phyloP scores from a whole-genome alignment of 2,113 vertebrate species.

The Ursus arctos region DNA sequence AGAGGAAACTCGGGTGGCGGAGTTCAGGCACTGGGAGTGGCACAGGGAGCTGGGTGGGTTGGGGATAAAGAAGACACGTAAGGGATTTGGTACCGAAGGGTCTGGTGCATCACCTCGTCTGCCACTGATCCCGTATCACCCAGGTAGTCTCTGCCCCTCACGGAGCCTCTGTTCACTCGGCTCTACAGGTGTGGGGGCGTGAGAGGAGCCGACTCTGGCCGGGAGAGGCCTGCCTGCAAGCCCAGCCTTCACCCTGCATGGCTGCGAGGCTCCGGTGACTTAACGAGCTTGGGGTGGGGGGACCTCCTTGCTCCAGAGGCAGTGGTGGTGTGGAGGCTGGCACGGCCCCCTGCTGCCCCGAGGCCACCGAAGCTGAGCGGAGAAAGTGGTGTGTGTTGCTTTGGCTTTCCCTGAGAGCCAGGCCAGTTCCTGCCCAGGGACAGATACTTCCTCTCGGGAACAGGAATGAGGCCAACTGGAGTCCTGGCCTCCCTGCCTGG shows the following conservation, averaged over 20 bases:
- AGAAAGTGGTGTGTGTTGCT: neutral
- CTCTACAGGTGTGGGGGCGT: neutral
- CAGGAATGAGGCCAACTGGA: conserved; percentile 55
- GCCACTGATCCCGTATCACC: neutral
- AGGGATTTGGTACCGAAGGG: neutral
- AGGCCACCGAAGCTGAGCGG: neutral
- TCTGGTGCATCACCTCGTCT: neutral
- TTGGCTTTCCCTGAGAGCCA: neutral
- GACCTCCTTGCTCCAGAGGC: neutral
- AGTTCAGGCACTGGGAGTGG: neutral
- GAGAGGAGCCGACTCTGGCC: neutral
- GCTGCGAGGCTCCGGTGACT: neutral
- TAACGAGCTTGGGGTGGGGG: neutral
- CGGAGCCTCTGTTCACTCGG: neutral
- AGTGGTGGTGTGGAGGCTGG: neutral
- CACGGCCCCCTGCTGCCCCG: neutral
- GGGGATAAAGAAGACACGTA: neutral
- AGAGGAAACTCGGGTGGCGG: neutral
- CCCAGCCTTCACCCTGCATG: neutral
- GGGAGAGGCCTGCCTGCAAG: neutral
- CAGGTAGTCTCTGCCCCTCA: neutral
- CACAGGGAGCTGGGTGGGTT: accelerated
- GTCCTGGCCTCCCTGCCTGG: conserved; percentile 12
- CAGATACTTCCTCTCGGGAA: neutral
- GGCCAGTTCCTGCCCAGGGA: neutral